phyloP scores from a whole-genome alignment of 2,888 invertebrate species.

The Agonopterix subpropinquella region DNA sequence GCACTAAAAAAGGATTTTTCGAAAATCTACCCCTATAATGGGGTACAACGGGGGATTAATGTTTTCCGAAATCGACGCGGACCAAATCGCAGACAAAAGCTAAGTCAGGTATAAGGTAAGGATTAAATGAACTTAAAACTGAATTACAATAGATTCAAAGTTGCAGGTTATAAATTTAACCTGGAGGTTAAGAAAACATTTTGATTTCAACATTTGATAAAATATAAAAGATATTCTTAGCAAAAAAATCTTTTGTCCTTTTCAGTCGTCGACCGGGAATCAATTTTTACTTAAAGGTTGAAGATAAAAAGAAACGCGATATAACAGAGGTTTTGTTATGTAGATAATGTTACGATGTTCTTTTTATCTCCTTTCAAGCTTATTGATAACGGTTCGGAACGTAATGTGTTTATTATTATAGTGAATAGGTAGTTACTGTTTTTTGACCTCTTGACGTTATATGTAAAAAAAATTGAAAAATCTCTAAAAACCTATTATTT shows the following conservation, averaged over 20 bases:
- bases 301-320: slow-evolving; percentile 25
- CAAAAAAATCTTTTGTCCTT: slow-evolving; percentile 5
- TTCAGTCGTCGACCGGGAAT: slow-evolving; percentile 26
- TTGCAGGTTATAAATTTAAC: too few relatives aligned
- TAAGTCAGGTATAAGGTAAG: too few relatives aligned
- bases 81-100: too few relatives aligned
- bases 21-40: too few relatives aligned
- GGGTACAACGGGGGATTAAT: too few relatives aligned
- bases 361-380: slow-evolving; percentile 9
- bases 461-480: not conserved
- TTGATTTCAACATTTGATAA: too few relatives aligned
- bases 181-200: too few relatives aligned
- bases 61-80: too few relatives aligned
- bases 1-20: too few relatives aligned
- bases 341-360: slow-evolving; percentile 11
- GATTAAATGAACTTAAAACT: too few relatives aligned
- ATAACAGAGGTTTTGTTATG: slow-evolving; percentile 20
- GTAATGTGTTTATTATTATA: slow-evolving; percentile 2
- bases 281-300: slow-evolving; percentile 30
- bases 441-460: not conserved
- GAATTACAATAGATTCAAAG: too few relatives aligned
- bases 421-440: not conserved
- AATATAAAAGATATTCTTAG: too few relatives aligned
- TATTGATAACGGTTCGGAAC: slow-evolving; percentile 4
- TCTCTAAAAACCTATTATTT: not conserved